Percentiles rank a stretch among this genome's conserved stretches.
phyloP scores from a whole-genome alignment of 2,888 invertebrate genomes.

The Micropterix aruncella region DNA sequence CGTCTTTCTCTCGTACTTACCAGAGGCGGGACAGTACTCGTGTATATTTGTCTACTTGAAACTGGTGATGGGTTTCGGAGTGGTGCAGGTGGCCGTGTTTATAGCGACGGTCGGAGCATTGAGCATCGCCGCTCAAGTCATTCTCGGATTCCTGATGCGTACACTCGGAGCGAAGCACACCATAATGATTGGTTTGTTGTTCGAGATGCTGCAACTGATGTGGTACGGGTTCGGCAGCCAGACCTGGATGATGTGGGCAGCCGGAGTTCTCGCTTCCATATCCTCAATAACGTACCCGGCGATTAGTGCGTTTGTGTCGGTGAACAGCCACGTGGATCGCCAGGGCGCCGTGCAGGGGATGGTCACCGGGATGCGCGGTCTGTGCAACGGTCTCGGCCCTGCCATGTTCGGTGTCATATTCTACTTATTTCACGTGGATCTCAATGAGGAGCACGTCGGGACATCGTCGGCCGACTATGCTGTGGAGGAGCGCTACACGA shows the following conservation, averaged over 20 bases:
- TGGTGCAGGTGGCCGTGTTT: conserved; percentile 91
- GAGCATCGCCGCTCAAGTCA: conserved; percentile 89
- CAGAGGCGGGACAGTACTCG: conserved; percentile 97
- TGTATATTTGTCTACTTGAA: conserved; percentile 99
- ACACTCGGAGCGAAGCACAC: conserved; percentile 91
- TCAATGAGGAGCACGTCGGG: conserved; percentile 57
- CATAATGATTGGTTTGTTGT: conserved; percentile 90
- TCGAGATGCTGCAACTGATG: conserved; percentile 93
- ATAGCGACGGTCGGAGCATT: conserved; percentile 94
- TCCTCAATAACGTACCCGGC: conserved; percentile 97
- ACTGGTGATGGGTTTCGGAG: conserved; percentile 92
- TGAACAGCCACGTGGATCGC: conserved; percentile 94
- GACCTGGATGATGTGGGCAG: conserved; percentile 99
- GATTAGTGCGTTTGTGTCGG: conserved; percentile 95
- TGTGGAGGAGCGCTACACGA: conserved; percentile 38
- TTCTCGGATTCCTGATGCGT: conserved; percentile 67
- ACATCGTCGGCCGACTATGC: conserved; percentile 18
- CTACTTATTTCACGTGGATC: conserved; percentile 95
- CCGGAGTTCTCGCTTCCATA: conserved; percentile 89
- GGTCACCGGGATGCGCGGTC: conserved; percentile 95
- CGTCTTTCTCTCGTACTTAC: conserved; percentile 94
- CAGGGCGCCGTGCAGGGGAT: conserved; percentile 96
- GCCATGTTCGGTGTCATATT: conserved; percentile 98
- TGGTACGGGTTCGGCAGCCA: conserved; percentile 97
- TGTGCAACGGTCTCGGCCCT: conserved; percentile 96